These are phyloP conservation scores for Crossaster papposus DNA, from an alignment of 53 echinoderm and acorn worm species.

Conservation along the genomic window DNA sequence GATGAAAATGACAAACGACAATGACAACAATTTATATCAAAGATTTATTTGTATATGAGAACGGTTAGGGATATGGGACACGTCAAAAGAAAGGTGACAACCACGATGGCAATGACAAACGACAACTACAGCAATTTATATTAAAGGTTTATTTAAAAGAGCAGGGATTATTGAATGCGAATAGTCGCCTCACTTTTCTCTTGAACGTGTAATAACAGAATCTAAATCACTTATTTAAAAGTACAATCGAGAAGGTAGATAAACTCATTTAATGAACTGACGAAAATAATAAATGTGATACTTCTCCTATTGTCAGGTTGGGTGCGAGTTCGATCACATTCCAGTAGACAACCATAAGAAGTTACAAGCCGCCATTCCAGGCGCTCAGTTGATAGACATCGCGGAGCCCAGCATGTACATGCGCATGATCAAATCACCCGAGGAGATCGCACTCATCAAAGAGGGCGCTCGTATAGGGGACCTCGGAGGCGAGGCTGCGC, in stretches of 20 bases:
- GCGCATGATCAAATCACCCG: slow-evolving; percentile 86
- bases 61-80: too few relatives aligned
- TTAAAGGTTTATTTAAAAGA: too few relatives aligned
- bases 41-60: background rate
- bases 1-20: background rate
- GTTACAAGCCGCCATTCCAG: slow-evolving; percentile 63
- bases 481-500: slow-evolving; percentile 80
- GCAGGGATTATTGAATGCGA: too few relatives aligned
- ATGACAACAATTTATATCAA: background rate
- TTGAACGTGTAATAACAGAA: too few relatives aligned
- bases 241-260: too few relatives aligned
- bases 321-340: slow-evolving; percentile 70
- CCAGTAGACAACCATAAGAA: slow-evolving; percentile 66
- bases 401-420: slow-evolving; percentile 76
- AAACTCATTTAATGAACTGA: background rate
- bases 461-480: slow-evolving; percentile 82
- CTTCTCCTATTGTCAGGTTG: slow-evolving; percentile 17
- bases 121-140: too few relatives aligned
- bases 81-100: too few relatives aligned
- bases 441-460: slow-evolving; percentile 80
- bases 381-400: slow-evolving; percentile 71
- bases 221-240: too few relatives aligned
- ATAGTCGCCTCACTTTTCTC: too few relatives aligned
- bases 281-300: background rate
- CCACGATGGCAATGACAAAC: too few relatives aligned